Percentiles rank a stretch among this genome's conserved stretches.
phyloP scores from a whole-genome alignment of 2,888 invertebrate species.

The Melieria crassipennis region DNA sequence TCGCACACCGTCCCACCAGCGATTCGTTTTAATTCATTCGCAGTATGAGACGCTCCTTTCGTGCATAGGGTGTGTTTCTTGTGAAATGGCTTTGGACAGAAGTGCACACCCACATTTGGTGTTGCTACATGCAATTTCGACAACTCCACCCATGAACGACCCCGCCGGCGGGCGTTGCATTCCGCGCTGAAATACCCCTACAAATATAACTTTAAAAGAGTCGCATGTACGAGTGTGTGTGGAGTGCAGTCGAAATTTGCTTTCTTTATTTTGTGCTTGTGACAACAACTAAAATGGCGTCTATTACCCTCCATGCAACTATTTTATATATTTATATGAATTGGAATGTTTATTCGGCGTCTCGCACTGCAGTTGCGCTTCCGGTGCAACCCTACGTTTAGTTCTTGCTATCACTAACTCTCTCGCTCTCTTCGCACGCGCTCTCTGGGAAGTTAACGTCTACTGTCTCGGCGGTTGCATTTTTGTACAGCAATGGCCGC shows the following conservation, averaged over 20 bases:
- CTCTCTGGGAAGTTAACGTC: too few species aligned
- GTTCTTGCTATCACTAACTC: slow-evolving; percentile 11
- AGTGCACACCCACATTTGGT: too few species aligned
- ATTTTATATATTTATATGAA: background rate
- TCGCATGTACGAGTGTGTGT: background rate
- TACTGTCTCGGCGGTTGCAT: too few species aligned
- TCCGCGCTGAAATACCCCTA: background rate
- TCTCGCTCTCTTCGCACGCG: slow-evolving; percentile 40
- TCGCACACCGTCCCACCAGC: slow-evolving; percentile 11
- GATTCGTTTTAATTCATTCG: background rate
- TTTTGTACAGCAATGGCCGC: slow-evolving; percentile 3
- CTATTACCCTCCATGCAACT: background rate
- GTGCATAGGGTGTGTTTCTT: background rate
- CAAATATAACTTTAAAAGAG: background rate
- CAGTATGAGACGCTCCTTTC: slow-evolving; percentile 23
- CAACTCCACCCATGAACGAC: too few species aligned
- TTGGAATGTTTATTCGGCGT: background rate
- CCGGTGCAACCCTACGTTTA: slow-evolving; percentile 37
- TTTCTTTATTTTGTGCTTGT: background rate
- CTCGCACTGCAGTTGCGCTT: slow-evolving; percentile 26
- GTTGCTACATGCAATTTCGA: too few species aligned
- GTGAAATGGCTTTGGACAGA: background rate
- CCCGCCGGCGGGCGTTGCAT: slow-evolving; percentile 18
- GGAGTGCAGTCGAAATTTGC: slow-evolving; percentile 4
- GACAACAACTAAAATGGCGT: slow-evolving; percentile 26